Evolutionary conservation across 2,888 invertebrate species (phyloP).

Genomic region (Andrena haemorrhoa): DNA sequence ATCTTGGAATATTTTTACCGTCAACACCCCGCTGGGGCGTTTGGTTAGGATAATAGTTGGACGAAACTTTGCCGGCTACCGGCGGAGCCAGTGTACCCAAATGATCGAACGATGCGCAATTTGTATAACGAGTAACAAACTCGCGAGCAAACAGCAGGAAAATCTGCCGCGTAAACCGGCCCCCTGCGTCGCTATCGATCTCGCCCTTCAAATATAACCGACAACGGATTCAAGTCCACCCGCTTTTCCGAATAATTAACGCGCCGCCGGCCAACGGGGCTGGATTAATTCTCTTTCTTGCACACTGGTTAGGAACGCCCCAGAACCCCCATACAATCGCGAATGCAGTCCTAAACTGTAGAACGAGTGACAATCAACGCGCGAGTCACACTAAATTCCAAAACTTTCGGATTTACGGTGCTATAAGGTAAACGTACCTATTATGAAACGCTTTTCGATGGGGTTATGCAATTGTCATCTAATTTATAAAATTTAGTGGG

Average conservation of each 20-base stretch:
- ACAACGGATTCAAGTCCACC: slow-evolving; percentile 11
- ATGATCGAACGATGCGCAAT: slow-evolving; percentile 54
- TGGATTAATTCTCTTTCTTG: slow-evolving; percentile 7
- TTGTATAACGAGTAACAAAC: slow-evolving; percentile 57
- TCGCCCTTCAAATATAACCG: slow-evolving; percentile 31
- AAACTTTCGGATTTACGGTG: no score
- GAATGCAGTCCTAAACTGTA: no score
- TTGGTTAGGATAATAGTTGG: slow-evolving; percentile 38
- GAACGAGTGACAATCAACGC: no score
- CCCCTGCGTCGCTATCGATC: slow-evolving; percentile 48
- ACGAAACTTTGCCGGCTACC: slow-evolving; percentile 39
- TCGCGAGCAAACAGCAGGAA: slow-evolving; percentile 39
- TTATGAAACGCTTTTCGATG: no score
- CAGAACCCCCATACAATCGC: no score
- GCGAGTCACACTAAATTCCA: no score
- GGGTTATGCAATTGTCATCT: no score
- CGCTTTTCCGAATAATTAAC: slow-evolving; percentile 42
- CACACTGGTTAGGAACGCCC: background rate
- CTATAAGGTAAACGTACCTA: no score
- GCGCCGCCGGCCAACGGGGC: background rate
- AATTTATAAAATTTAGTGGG: no score
- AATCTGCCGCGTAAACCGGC: slow-evolving; percentile 40
- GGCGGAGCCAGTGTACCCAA: slow-evolving; percentile 34
- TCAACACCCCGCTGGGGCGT: background rate
- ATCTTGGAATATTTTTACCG: slow-evolving; percentile 28